Conservation (phyloP, 2,113 vertebrate genomes). For the Corythornis madagascariensis region DNA sequence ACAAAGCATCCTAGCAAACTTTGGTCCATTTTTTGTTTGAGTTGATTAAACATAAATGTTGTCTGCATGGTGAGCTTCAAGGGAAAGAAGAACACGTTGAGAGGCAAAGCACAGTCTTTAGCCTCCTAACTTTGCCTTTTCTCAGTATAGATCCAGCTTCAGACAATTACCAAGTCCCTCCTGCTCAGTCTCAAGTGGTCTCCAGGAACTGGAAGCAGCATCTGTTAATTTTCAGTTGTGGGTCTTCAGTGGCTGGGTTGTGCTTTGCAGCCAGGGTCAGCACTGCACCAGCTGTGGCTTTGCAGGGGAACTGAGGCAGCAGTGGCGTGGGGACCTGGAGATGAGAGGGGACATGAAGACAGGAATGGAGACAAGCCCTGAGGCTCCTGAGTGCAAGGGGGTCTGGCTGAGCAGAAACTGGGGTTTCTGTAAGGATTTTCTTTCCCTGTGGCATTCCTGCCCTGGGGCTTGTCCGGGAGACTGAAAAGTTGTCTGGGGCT, state of each 20-base stretch:
- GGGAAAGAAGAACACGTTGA: background rate
- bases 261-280: background rate
- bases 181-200: background rate
- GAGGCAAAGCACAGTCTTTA: background rate
- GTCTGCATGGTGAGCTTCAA: background rate
- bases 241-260: background rate
- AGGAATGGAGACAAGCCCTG: accelerated
- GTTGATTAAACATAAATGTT: background rate
- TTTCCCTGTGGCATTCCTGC: background rate
- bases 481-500: background rate
- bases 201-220: background rate
- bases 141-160: background rate
- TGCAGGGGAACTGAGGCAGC: background rate
- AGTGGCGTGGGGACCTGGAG: background rate
- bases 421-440: background rate
- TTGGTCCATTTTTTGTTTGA: background rate
- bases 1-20: accelerated
- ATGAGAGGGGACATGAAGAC: accelerated
- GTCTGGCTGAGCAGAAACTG: background rate
- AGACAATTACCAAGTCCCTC: background rate
- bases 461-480: background rate
- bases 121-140: background rate
- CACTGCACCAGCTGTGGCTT: background rate
- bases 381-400: background rate
- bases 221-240: background rate